These are phyloP conservation scores for Palaemon carinicauda DNA, from an alignment of 1,140 invertebrate genomes.

Conservation along the genomic window DNA sequence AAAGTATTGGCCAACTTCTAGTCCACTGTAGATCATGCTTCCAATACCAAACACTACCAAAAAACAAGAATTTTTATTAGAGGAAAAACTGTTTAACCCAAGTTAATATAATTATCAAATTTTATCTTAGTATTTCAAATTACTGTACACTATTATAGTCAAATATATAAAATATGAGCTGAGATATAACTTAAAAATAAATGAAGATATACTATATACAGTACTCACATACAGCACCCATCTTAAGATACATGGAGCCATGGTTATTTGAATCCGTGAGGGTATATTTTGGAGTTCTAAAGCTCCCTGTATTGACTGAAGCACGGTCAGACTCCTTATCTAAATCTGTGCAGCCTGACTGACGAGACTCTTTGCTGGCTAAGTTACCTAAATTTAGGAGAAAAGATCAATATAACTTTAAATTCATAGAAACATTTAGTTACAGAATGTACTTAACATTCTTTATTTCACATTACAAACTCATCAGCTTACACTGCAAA, in stretches of 20 bases:
- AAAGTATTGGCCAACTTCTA: conserved; percentile 93
- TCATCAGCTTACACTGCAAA: too few relatives aligned
- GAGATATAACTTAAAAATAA: too few relatives aligned
- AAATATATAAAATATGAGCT: too few relatives aligned
- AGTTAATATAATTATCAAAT: too few relatives aligned
- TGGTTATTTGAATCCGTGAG: conserved; percentile 66
- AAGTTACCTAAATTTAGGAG: not conserved
- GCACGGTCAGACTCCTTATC: conserved; percentile 38
- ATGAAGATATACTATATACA: not conserved
- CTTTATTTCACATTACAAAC: too few relatives aligned
- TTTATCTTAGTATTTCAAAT: too few relatives aligned
- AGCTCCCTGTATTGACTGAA: conserved; percentile 43
- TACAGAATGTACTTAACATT: too few relatives aligned
- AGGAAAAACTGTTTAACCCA: not conserved
- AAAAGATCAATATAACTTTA: not conserved
- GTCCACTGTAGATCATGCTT: conserved; percentile 92
- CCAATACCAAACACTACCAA: conserved; percentile 88
- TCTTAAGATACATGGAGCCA: conserved; percentile 90
- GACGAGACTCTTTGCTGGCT: conserved; percentile 14
- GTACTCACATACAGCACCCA: conserved; percentile 86
- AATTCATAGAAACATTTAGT: not conserved
- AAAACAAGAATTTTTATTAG: not conserved
- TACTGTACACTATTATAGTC: too few relatives aligned
- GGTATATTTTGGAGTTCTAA: conserved; percentile 51
- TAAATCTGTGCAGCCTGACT: not conserved